These are phyloP conservation scores for Drosophila ustulata DNA, from an alignment of 2,888 invertebrate genomes.

Conservation along the genomic window DNA sequence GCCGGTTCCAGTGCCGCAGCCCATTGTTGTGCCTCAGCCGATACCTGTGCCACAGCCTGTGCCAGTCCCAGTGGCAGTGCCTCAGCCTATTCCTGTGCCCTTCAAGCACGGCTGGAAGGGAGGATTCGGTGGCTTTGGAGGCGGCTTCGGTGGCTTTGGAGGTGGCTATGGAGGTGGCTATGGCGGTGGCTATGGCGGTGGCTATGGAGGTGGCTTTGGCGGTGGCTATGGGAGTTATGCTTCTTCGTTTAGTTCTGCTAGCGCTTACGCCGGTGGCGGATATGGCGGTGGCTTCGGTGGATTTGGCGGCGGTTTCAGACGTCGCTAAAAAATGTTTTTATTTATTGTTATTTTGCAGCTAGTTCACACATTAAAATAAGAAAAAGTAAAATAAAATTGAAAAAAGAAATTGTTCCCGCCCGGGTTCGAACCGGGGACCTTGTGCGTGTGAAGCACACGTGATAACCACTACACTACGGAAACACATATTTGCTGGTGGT, in stretches of 20 bases:
- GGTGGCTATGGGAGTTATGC: conserved; percentile 24
- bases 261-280: conserved; percentile 41
- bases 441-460: conserved; percentile 84
- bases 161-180: conserved; percentile 40
- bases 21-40: conserved; percentile 34
- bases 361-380: neutral
- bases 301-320: conserved; percentile 8
- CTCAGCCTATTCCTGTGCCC: conserved; percentile 43
- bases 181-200: conserved; percentile 39
- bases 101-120: conserved; percentile 72
- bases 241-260: conserved; percentile 13
- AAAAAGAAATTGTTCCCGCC: conserved; percentile 78
- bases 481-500: neutral
- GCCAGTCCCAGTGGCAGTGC: conserved; percentile 49
- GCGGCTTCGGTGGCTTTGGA: conserved; percentile 27
- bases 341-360: neutral
- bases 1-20: conserved; percentile 64
- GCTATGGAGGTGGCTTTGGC: conserved; percentile 52
- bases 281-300: conserved; percentile 17
- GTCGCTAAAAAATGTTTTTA: conserved; percentile 4
- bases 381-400: neutral
- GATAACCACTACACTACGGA: conserved; percentile 85
- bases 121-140: conserved; percentile 24
- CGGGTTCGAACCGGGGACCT: conserved; percentile 85
- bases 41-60: conserved; percentile 33